Percentiles rank a stretch among this genome's conserved stretches.
phyloP scores from a whole-genome alignment of 2,113 vertebrate species.

The Chionis minor region DNA sequence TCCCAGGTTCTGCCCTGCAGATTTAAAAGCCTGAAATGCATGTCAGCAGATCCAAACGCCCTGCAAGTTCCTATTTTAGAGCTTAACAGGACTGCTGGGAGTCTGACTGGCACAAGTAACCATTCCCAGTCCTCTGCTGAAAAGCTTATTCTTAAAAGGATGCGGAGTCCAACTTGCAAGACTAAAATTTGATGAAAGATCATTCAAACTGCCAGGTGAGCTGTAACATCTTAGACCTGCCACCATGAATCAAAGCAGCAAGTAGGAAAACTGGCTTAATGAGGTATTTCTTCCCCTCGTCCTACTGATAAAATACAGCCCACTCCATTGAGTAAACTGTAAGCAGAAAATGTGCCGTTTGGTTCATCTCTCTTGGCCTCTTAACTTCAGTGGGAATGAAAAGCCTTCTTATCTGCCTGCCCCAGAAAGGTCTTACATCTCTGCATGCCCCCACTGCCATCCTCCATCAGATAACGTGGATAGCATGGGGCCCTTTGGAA shows the following conservation, averaged over 20 bases:
- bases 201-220: constrained; percentile 33
- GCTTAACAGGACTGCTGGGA: constrained; percentile 11
- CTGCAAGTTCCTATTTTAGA: not conserved
- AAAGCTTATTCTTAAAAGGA: constrained; percentile 16
- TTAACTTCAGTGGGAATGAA: not conserved
- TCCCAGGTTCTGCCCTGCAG: not conserved
- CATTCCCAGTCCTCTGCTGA: not conserved
- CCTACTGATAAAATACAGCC: constrained; percentile 24
- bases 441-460: not conserved
- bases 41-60: not conserved
- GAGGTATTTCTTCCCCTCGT: constrained; percentile 18
- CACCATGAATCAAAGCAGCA: constrained; percentile 36
- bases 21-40: not conserved
- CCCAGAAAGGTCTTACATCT: not conserved
- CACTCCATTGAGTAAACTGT: not conserved
- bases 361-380: not conserved
- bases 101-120: not conserved
- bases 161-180: not conserved
- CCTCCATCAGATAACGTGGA: not conserved
- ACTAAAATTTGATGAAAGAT: constrained; percentile 34
- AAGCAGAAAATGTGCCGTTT: not conserved
- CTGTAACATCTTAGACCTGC: constrained; percentile 50
- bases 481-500: not conserved
- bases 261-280: constrained; percentile 36
- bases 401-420: constrained; percentile 6